A percentile compares a stretch with the other conserved stretches of the same genome.
These are phyloP conservation scores for Babylonia areolata DNA, from an alignment of 1,140 invertebrate species.

Conservation along the genomic window DNA sequence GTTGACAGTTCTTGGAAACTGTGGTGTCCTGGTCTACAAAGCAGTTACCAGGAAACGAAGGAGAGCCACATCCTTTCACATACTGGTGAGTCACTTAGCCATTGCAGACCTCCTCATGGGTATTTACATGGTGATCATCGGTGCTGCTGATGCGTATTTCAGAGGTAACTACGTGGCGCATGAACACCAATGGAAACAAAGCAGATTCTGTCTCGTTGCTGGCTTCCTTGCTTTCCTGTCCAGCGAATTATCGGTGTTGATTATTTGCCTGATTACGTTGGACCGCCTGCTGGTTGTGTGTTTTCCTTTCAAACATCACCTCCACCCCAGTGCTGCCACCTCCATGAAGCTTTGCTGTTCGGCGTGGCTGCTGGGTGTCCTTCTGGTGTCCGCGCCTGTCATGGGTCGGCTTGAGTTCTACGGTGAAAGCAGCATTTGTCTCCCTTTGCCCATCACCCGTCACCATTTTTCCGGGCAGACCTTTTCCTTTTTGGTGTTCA, in stretches of 20 bases:
- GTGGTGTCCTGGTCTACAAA: background rate
- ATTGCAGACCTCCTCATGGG: slow-evolving; percentile 6
- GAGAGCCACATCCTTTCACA: background rate
- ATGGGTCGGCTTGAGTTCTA: slow-evolving; percentile 45
- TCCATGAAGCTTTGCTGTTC: background rate
- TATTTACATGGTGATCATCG: slow-evolving; percentile 9
- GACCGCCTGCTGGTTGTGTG: background rate
- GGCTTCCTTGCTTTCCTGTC: background rate
- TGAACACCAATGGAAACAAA: background rate
- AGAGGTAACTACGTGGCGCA: background rate
- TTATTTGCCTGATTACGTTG: slow-evolving; percentile 5
- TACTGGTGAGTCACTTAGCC: background rate
- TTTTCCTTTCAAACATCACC: slow-evolving; percentile 9
- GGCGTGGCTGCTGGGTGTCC: slow-evolving; percentile 40
- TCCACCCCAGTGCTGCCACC: background rate
- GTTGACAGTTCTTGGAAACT: slow-evolving; percentile 39
- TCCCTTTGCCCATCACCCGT: slow-evolving; percentile 48
- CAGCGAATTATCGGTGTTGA: background rate
- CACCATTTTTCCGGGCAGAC: slow-evolving; percentile 38
- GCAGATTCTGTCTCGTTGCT: background rate
- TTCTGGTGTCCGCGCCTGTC: slow-evolving; percentile 37
- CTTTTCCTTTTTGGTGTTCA: slow-evolving; percentile 50
- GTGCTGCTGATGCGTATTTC: background rate
- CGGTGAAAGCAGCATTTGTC: slow-evolving; percentile 47
- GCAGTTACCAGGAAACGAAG: background rate